Conservation (phyloP, 2,888 invertebrate species). For the Megalurothrips usitatus region DNA sequence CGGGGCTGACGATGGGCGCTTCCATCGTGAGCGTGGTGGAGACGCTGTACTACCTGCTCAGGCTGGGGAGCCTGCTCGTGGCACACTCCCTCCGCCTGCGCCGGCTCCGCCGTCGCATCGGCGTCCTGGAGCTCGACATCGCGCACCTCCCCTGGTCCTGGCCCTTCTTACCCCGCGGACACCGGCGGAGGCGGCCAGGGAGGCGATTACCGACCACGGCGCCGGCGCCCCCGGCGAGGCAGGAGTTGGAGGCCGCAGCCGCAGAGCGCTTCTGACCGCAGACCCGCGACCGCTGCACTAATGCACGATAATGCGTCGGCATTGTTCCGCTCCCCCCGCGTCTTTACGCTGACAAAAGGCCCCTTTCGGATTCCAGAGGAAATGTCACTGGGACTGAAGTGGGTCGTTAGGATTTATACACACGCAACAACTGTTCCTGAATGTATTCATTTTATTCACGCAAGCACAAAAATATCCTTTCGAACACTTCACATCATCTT, state of each 20-base stretch:
- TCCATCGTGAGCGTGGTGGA: constrained; percentile 40
- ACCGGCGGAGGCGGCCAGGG: not conserved
- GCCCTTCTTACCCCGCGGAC: not conserved
- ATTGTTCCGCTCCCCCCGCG: not conserved
- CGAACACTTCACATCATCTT: not conserved
- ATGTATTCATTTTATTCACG: not conserved
- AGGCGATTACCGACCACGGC: not conserved
- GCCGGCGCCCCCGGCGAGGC: not conserved
- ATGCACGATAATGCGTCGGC: not conserved
- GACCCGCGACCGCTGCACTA: not conserved
- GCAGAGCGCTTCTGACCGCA: not conserved
- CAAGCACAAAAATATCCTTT: constrained; percentile 22
- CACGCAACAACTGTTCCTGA: not conserved
- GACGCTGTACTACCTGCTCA: constrained; percentile 39
- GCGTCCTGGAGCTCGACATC: not conserved
- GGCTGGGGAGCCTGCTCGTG: not conserved
- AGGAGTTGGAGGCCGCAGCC: not conserved
- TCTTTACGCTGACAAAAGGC: too few relatives aligned
- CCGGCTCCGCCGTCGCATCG: not conserved
- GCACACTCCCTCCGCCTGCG: not conserved
- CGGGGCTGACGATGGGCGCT: constrained; percentile 40
- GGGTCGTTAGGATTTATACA: not conserved
- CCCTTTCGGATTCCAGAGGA: not conserved
- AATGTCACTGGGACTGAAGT: not conserved
- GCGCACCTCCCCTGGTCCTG: not conserved